Base-by-base conservation (phyloP, 1,140 invertebrate species). In the Epicauta chinensis region DNA sequence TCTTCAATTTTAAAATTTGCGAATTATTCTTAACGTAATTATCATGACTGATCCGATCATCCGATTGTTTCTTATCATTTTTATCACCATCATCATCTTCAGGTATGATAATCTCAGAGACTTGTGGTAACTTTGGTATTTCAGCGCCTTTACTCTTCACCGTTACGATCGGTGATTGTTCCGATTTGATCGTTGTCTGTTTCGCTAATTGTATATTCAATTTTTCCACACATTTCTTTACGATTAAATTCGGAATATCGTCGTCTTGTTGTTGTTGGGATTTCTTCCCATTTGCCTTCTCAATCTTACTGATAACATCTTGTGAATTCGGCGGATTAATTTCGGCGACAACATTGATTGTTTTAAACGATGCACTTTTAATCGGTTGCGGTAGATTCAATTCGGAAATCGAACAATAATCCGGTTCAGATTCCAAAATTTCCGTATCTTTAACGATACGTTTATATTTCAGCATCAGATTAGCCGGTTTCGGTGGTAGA, bases 401-500 rank as follows among this genome's bases (percentile, higher is more conserved):
- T 73, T 80, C 78, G 54, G 77, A 79, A 72, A 80, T 80, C 59
- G 78, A 80, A 66, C 78, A 80, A 71, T 80, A 80, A 69, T 80
- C 78, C 53, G 78, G 78, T 69, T 80, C 78, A 53, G 74, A 65
- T 66, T 76, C 68, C 64, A 71, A 61, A 67, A 16, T 40, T 58
- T 17, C 53, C 38, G 41, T 59, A 42, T 53, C 50, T 34, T 61
- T 43, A 49, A 12, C 1, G 43, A 16, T 62, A 72, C 23, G 68
- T 71, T 77, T 78, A 64, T 73, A 75, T 77, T 75, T 84, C 67
- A 73, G 78, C 70, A 69, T 75, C 65, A 77, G 75, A 75, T 75
- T 84, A 68, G 78, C 75, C 56, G 83, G 83, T 65, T 86, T 85
- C 13, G 82, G 83, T 10, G 82, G 82, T 47, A 85, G 64, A 44